Percentiles rank a stretch among this genome's conserved stretches.
These are phyloP conservation scores for Athene cunicularia DNA, from an alignment of 2,113 vertebrate genomes.

Conservation along the genomic window DNA sequence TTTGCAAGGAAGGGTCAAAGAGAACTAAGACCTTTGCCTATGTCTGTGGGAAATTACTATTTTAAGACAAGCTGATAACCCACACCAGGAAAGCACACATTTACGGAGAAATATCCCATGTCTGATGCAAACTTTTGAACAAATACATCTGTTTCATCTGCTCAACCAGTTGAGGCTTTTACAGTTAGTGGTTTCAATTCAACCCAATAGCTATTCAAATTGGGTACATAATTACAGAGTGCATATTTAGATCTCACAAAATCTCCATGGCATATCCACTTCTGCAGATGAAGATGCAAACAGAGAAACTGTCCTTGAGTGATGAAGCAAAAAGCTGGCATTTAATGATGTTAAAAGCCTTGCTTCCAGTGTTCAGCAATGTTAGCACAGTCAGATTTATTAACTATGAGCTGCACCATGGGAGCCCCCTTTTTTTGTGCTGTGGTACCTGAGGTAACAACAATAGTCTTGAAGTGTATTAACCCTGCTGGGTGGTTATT, in stretches of 20 bases:
- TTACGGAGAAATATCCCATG: neutral
- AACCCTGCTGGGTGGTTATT: neutral
- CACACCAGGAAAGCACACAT: neutral
- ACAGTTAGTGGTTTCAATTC: neutral
- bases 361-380: neutral
- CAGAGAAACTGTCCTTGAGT: neutral
- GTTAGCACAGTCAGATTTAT: neutral
- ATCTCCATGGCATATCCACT: neutral
- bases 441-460: neutral
- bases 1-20: neutral
- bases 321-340: neutral
- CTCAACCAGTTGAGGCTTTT: neutral
- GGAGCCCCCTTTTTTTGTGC: neutral
- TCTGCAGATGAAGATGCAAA: constrained; percentile 8
- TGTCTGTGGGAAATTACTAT: neutral
- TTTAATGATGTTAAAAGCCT: constrained; percentile 1
- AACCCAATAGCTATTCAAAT: neutral
- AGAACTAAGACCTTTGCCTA: neutral
- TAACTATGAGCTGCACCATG: neutral
- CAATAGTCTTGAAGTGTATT: neutral
- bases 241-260: neutral
- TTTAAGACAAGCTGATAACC: neutral
- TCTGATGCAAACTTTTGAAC: neutral
- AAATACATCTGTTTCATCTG: neutral
- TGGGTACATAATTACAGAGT: neutral